Evolutionary conservation across 2,797 vertebrate genomes (phyloP).

Genomic region (Fratercula arctica): DNA sequence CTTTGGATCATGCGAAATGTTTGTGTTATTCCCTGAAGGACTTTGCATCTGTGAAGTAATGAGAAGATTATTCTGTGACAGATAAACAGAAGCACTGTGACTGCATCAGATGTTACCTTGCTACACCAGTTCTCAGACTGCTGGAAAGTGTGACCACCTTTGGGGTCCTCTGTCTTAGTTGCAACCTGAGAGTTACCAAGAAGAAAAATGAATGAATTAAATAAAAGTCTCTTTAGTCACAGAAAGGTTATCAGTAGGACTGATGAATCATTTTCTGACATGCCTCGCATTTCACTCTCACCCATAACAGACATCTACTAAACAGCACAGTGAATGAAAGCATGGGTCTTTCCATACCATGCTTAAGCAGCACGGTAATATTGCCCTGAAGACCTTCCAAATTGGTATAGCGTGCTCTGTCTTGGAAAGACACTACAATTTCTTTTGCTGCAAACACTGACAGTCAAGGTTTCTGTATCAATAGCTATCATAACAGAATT

Average conservation of each 20-base stretch:
- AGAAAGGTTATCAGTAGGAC: not conserved
- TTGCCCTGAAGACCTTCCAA: not conserved
- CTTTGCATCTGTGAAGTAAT: not conserved
- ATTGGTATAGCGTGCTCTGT: not conserved
- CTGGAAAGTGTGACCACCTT: constrained; percentile 3
- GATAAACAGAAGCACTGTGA: constrained; percentile 5
- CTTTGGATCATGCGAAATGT: not conserved
- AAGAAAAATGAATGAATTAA: not conserved
- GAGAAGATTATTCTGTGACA: constrained; percentile 42
- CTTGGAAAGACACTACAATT: not conserved
- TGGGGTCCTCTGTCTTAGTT: not conserved
- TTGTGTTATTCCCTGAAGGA: constrained; percentile 34
- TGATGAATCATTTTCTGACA: constrained; percentile 3
- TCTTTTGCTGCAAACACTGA: not conserved
- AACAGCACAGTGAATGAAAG: not conserved
- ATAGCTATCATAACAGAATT: not conserved
- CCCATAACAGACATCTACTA: not conserved
- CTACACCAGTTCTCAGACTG: constrained; percentile 10
- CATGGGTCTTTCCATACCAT: not conserved
- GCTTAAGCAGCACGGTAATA: not conserved
- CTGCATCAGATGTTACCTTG: not conserved
- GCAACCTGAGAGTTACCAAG: not conserved
- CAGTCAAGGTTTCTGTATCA: not conserved
- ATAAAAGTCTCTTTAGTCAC: not conserved
- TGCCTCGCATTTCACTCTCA: not conserved